A percentile compares a stretch with the other conserved stretches of the same genome.
Conservation (phyloP, 2,797 vertebrate species). For the Rhinichthys osculus region DNA sequence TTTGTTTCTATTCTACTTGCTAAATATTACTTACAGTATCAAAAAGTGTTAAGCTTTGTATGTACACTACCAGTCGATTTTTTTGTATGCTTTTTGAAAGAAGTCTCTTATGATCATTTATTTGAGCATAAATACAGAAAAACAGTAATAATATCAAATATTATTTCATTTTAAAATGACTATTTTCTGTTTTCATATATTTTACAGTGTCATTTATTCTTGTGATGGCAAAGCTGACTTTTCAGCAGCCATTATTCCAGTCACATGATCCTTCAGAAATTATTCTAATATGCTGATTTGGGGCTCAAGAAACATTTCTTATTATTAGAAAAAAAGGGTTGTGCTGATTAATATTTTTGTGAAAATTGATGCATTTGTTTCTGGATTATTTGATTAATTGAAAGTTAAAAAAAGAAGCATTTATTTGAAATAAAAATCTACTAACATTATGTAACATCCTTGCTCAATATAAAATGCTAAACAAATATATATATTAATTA, state of each 20-base stretch:
- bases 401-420: background rate
- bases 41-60: background rate
- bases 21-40: background rate
- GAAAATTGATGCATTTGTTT: background rate
- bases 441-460: background rate
- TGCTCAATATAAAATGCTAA: background rate
- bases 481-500: background rate
- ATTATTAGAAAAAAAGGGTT: background rate
- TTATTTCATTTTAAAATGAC: background rate
- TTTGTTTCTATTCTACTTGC: background rate
- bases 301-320: background rate
- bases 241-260: background rate
- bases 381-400: background rate
- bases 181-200: background rate
- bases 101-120: background rate
- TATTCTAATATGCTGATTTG: background rate
- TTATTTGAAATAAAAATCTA: background rate
- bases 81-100: background rate
- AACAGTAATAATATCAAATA: background rate
- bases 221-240: background rate
- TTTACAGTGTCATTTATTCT: background rate
- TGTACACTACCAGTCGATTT: background rate
- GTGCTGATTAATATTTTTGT: background rate
- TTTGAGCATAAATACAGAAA: background rate
- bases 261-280: background rate